phyloP scores from a whole-genome alignment of 35 echinoderm and acorn worm genomes.

The Patiria miniata region DNA sequence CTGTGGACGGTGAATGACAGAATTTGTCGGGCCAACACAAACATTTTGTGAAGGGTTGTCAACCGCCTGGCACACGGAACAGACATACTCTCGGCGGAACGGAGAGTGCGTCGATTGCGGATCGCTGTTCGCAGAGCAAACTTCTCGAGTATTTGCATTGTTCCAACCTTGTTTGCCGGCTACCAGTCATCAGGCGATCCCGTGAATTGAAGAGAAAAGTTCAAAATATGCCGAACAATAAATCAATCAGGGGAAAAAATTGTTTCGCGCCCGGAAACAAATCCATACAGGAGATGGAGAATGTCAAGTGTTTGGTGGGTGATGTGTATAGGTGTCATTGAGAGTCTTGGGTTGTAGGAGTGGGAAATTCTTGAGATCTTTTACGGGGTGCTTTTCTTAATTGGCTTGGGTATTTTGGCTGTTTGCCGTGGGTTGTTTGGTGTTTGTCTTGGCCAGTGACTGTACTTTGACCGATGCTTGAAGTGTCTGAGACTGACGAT shows the following conservation, averaged over 20 bases:
- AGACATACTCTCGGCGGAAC: background rate
- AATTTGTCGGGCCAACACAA: background rate
- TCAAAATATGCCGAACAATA: too few species aligned
- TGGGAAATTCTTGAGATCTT: too few species aligned
- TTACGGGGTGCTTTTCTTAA: background rate
- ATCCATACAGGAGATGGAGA: too few species aligned
- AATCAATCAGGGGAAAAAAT: too few species aligned
- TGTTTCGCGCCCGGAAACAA: too few species aligned
- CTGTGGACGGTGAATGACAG: background rate
- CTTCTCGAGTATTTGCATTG: background rate
- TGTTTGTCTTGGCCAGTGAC: background rate
- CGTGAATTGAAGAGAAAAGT: too few species aligned
- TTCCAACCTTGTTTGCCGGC: slow-evolving; percentile 1
- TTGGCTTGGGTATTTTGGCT: background rate
- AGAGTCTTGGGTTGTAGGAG: too few species aligned
- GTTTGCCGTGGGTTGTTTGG: background rate
- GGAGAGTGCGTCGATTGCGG: slow-evolving; percentile 5
- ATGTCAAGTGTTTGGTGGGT: too few species aligned
- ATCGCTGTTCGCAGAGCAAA: background rate
- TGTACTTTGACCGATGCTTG: background rate
- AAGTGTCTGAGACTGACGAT: too few species aligned
- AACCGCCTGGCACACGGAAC: background rate
- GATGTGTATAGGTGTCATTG: too few species aligned
- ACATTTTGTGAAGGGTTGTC: background rate
- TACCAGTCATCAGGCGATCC: background rate